Percentiles rank a stretch among this genome's conserved stretches.
phyloP scores from a whole-genome alignment of 2,113 vertebrate genomes.

The Ifrita kowaldi region DNA sequence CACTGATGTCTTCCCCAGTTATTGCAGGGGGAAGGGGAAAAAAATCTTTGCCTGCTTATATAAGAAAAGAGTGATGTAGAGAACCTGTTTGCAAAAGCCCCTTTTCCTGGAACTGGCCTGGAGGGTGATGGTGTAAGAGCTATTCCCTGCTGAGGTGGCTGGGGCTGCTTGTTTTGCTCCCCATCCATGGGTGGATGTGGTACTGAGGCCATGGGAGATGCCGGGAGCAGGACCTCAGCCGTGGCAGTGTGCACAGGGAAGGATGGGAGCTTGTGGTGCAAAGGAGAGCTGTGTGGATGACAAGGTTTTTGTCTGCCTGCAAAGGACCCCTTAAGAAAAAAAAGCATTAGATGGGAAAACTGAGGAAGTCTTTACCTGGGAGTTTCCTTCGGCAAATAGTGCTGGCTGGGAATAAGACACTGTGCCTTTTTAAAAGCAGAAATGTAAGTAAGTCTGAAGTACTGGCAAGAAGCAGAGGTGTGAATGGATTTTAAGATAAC shows the following conservation, averaged over 20 bases:
- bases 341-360: not conserved
- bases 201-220: rapidly evolving
- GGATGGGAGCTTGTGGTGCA: not conserved
- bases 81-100: not conserved
- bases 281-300: not conserved
- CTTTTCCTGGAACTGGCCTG: not conserved
- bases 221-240: not conserved
- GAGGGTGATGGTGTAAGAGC: not conserved
- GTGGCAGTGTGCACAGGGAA: rapidly evolving
- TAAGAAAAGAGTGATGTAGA: not conserved
- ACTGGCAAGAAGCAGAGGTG: not conserved
- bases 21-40: not conserved
- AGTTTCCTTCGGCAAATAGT: not conserved
- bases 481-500: not conserved
- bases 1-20: not conserved
- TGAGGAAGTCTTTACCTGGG: not conserved
- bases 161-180: not conserved
- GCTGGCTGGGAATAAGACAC: not conserved
- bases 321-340: not conserved
- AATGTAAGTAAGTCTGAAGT: not conserved
- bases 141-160: not conserved
- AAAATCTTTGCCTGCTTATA: not conserved
- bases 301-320: not conserved
- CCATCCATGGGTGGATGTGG: rapidly evolving
- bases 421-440: not conserved